A percentile compares a stretch with the other conserved stretches of the same genome.
phyloP scores from a whole-genome alignment of 2,797 vertebrate species.

The Pristis pectinata region DNA sequence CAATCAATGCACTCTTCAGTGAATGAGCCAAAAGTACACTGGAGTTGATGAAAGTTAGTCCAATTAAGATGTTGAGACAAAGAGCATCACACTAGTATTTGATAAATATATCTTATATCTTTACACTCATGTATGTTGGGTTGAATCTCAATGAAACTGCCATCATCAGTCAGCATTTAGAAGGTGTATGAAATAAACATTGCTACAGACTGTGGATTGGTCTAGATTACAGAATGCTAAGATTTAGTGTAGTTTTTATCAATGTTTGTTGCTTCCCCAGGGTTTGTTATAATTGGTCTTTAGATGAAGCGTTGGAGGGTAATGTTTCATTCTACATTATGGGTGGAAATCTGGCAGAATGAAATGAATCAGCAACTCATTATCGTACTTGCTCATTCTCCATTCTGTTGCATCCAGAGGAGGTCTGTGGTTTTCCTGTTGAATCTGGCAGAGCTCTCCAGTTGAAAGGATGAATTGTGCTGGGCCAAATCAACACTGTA shows the following conservation, averaged over 20 bases:
- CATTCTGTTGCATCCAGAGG: neutral
- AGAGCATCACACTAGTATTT: neutral
- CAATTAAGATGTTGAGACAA: neutral
- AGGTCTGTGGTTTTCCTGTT: neutral
- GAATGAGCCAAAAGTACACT: neutral
- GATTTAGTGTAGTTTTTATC: neutral
- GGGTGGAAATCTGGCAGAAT: neutral
- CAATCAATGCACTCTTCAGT: neutral
- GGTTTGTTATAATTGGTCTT: neutral
- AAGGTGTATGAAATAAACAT: neutral
- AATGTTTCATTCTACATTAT: neutral
- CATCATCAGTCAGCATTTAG: neutral
- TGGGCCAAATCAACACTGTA: neutral
- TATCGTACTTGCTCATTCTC: neutral
- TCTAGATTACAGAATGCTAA: neutral
- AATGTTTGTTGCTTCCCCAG: neutral
- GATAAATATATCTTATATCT: neutral
- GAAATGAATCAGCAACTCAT: neutral
- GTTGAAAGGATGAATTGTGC: neutral
- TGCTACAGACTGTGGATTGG: neutral
- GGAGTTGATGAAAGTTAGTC: neutral
- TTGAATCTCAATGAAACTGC: neutral
- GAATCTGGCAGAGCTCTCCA: neutral
- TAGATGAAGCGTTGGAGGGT: neutral
- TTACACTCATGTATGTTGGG: neutral